Evolutionary conservation across 1,140 invertebrate genomes (phyloP), one percentile per base, ranked within the genome.

Genomic region (Lucilia cuprina): DNA sequence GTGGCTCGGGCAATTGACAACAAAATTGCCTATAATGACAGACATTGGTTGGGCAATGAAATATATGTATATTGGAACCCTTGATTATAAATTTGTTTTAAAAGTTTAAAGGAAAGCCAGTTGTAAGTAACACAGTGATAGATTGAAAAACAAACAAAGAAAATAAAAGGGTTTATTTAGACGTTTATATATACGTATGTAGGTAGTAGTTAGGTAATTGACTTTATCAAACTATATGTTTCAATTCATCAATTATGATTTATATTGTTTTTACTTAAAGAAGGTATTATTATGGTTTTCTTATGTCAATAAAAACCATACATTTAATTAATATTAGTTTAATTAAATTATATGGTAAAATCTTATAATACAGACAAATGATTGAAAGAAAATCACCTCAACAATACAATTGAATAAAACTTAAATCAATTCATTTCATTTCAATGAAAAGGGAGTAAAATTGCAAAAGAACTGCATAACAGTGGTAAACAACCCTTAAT

Each of bases 21-120:
- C 41, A n/a, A 50, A 80, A 80, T 80, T 80, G 77, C 77, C 41
- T 25, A 49, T 80, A 80, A 80, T 80, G 77, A 80, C 41, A 80
- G 77, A 19, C 77, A 80, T 49, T 17, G 55, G 55, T 30, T 30
- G 1, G 25, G 25, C 25, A 30, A 30, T 2, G 25, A n/a, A 60
- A 60, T n/a, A n/a, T 60, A n/a, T 5, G 12, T 14, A 60, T 60
- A 4, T 60, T 7, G n/a, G 65, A 70, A 70, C 5, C 65, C 17
- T 21, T 70, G 65, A 21, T 70, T 10, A 21, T 12, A 12, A 1
- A 17, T 55, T 5, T 55, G 17, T 12, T 14, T 55, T 30, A 2
- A 30, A 12, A 14, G 50, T 55, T 55, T 55, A 55, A 55, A 55
- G 50, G 50, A 55, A 55, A 10, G 41, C 17, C 14, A 30, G 25